Percentiles rank a stretch among this genome's conserved stretches.
These are phyloP conservation scores for Urosaurus nigricauda DNA, from an alignment of 2,797 vertebrate genomes.

Conservation along the genomic window DNA sequence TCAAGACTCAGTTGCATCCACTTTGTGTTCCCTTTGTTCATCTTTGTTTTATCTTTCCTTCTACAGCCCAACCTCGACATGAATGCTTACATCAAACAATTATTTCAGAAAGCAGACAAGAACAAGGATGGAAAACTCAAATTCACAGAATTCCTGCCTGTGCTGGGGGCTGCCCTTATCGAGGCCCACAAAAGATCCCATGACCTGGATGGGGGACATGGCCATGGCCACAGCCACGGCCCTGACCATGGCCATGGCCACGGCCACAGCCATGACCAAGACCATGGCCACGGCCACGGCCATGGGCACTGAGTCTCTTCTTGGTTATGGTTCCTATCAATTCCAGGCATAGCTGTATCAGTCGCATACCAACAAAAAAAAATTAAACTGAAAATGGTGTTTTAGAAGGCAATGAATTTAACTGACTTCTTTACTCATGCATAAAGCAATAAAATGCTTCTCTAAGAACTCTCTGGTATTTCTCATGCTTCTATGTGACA, in stretches of 20 bases:
- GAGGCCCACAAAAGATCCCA: not conserved
- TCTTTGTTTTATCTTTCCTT: not conserved
- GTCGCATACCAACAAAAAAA: too few relatives aligned
- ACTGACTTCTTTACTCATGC: too few relatives aligned
- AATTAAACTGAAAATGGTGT: too few relatives aligned
- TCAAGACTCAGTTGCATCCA: not conserved
- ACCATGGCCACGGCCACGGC: too few relatives aligned
- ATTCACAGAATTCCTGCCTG: not conserved
- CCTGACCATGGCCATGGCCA: not conserved
- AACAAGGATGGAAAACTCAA: not conserved
- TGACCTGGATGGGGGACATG: not conserved
- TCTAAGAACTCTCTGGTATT: too few relatives aligned
- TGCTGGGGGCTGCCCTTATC: accelerated
- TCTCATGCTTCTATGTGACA: too few relatives aligned
- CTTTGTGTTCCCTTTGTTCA: not conserved
- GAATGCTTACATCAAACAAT: not conserved
- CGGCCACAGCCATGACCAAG: not conserved
- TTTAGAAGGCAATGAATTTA: too few relatives aligned
- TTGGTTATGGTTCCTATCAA: not conserved
- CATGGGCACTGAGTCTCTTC: not conserved
- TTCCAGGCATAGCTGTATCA: too few relatives aligned
- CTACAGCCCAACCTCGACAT: not conserved
- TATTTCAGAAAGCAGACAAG: not conserved
- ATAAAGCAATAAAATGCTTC: too few relatives aligned
- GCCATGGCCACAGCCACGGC: not conserved